phyloP scores from a whole-genome alignment of 2,113 vertebrate species.

The Amphilophus citrinellus region DNA sequence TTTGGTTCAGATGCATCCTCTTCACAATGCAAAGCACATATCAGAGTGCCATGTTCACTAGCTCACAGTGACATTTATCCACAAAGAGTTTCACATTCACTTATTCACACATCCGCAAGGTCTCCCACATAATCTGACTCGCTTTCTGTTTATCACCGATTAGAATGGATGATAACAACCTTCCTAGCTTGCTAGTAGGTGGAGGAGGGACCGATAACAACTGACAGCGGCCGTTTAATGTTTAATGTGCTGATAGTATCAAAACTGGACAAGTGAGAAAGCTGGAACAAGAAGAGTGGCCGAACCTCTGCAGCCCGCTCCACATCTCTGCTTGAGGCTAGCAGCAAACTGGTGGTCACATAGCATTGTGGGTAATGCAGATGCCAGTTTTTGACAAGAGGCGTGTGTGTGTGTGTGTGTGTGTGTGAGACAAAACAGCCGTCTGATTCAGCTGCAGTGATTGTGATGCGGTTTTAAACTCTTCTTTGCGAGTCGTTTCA shows the following conservation, averaged over 20 bases:
- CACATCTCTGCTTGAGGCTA: background rate
- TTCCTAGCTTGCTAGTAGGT: conserved; percentile 4
- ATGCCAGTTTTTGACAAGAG: background rate
- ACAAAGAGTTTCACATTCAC: background rate
- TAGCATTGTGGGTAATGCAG: background rate
- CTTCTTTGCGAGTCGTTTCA: background rate
- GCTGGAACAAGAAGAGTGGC: background rate
- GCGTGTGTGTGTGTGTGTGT: background rate
- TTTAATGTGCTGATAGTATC: conserved; percentile 5
- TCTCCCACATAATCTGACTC: background rate
- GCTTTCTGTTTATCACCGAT: conserved; percentile 9
- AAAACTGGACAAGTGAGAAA: background rate
- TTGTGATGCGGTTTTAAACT: background rate
- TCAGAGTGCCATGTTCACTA: background rate
- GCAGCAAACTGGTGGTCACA: background rate
- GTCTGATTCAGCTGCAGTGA: background rate
- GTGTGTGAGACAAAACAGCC: background rate
- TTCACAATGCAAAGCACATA: background rate
- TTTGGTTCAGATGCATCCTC: background rate
- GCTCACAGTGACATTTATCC: background rate
- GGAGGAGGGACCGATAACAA: conserved; percentile 10
- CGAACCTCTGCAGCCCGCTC: background rate
- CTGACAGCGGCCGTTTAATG: conserved; percentile 8
- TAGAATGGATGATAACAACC: conserved; percentile 11
- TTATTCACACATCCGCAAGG: conserved; percentile 1